Base-by-base conservation (phyloP, 2,888 invertebrate genomes). In the Eilema depressum region DNA sequence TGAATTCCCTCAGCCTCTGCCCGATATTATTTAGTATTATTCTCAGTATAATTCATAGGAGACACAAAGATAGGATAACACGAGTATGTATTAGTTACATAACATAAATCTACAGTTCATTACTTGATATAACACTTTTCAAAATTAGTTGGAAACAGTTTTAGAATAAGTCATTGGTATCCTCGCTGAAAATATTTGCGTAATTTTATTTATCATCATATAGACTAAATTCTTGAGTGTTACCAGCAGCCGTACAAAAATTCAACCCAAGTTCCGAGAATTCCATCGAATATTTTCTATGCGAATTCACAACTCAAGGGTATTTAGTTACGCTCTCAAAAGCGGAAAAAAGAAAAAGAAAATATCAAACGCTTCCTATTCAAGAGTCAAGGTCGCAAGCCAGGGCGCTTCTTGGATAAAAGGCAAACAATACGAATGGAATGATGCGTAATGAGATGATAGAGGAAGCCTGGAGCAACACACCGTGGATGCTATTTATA, bases 251-350 rank as follows among this genome's bases (percentile, higher is more conserved):
- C 53, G 7, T n/a, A 53, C 53, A 53, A 20, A 53, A n/a, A 20
- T 20, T 47, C 47, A 47, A 53, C 53, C n/a, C 53, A 53, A 53
- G 53, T n/a, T 53, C n/a, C 53, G 10, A 53, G n/a, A 53, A 53
- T 53, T 53, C 53, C n/a, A n/a, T n/a, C n/a, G 10, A n/a, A 53
- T 53, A 53, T 53, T n/a, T 53, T 53, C 47, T 53, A 53, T 53
- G 20, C 20, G 53, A n/a, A 20, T 53, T 53, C 8, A 53, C 53
- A n/a, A 53, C 53, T 53, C 53, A 53, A 53, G 53, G 53, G 53
- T 53, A n/a, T 53, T 53, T 53, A 17, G 53, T 53, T 53, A 53
- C 53, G n/a, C 53, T 53, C n/a, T 53, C 53, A 53, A 53, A 53
- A n/a, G n/a, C n/a, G 53, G 53, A 41, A 53, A 26, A 64, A 64